These are phyloP conservation scores for Ectemnius lituratus DNA, from an alignment of 2,888 invertebrate species.

Conservation along the genomic window DNA sequence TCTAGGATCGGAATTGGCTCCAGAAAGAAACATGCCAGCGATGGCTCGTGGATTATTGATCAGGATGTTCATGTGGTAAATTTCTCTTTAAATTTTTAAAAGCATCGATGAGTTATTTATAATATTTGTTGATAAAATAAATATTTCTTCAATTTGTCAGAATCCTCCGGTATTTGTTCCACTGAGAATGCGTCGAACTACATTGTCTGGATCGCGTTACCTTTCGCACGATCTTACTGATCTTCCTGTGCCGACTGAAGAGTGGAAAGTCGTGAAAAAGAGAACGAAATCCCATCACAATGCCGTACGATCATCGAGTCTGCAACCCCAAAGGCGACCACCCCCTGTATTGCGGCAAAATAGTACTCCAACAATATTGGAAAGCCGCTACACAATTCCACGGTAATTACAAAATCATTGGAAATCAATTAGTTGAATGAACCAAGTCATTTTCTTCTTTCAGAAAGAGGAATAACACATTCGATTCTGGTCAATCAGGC, in stretches of 20 bases:
- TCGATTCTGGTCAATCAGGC: slow-evolving; percentile 64
- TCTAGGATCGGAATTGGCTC: slow-evolving; percentile 76
- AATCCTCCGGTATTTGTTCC: slow-evolving; percentile 75
- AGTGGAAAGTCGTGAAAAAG: slow-evolving; percentile 78
- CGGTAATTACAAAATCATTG: slow-evolving; percentile 46
- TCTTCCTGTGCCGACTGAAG: slow-evolving; percentile 81
- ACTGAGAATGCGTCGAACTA: slow-evolving; percentile 78
- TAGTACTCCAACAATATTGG: slow-evolving; percentile 78
- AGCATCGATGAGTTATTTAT: neutral
- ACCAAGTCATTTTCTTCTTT: slow-evolving; percentile 8
- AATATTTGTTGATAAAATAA: too few species aligned
- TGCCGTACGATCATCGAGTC: slow-evolving; percentile 71
- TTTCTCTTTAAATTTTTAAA: too few species aligned
- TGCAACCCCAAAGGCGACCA: slow-evolving; percentile 74
- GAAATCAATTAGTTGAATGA: neutral
- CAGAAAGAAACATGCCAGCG: slow-evolving; percentile 65
- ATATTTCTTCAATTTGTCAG: slow-evolving; percentile 47
- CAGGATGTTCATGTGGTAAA: slow-evolving; percentile 71
- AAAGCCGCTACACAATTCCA: slow-evolving; percentile 51
- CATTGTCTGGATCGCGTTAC: slow-evolving; percentile 80
- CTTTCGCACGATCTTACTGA: slow-evolving; percentile 83
- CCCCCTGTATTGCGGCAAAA: slow-evolving; percentile 78
- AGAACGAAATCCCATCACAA: slow-evolving; percentile 61
- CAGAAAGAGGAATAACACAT: slow-evolving; percentile 68
- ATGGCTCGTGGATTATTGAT: slow-evolving; percentile 73